These are phyloP conservation scores for Symphodus melops DNA, from an alignment of 2,113 vertebrate species.

Conservation along the genomic window DNA sequence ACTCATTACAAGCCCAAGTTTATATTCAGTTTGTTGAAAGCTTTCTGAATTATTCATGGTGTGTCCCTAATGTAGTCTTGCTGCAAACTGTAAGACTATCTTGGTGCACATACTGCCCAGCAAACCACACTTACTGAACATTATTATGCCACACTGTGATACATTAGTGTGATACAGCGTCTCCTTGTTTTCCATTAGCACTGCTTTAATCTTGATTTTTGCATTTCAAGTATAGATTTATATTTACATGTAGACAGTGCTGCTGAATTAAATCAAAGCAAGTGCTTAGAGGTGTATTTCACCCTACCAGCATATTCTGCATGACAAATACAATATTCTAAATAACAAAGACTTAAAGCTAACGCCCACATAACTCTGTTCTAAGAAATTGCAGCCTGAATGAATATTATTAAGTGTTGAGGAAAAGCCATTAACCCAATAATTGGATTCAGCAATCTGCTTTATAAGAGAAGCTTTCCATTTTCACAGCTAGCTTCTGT, in stretches of 20 bases:
- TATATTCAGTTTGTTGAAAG: conserved; percentile 68
- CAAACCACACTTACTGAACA: conserved; percentile 57
- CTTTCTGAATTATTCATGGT: conserved; percentile 75
- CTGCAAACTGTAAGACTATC: conserved; percentile 66
- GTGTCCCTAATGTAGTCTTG: conserved; percentile 67
- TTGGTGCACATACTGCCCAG: conserved; percentile 54
- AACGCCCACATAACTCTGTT: conserved; percentile 51
- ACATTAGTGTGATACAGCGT: conserved; percentile 54
- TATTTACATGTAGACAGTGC: conserved; percentile 54
- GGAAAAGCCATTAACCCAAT: conserved; percentile 75
- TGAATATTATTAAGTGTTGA: conserved; percentile 63
- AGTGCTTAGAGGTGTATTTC: conserved; percentile 28
- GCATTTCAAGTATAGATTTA: conserved; percentile 53
- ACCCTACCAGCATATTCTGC: conserved; percentile 38
- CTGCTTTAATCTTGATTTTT: conserved; percentile 60
- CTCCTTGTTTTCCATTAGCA: conserved; percentile 62
- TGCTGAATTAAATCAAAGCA: conserved; percentile 43
- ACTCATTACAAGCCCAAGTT: conserved; percentile 71
- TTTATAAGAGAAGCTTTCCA: conserved; percentile 72
- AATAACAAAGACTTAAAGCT: conserved; percentile 54
- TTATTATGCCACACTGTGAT: conserved; percentile 58
- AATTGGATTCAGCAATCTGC: conserved; percentile 77
- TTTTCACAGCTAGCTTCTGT: conserved; percentile 71
- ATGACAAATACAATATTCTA: conserved; percentile 46
- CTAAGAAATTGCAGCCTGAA: conserved; percentile 56